Percentiles rank a stretch among this genome's conserved stretches.
These are phyloP conservation scores for Macrobrachium rosenbergii DNA, from an alignment of 1,140 invertebrate genomes.

Conservation along the genomic window DNA sequence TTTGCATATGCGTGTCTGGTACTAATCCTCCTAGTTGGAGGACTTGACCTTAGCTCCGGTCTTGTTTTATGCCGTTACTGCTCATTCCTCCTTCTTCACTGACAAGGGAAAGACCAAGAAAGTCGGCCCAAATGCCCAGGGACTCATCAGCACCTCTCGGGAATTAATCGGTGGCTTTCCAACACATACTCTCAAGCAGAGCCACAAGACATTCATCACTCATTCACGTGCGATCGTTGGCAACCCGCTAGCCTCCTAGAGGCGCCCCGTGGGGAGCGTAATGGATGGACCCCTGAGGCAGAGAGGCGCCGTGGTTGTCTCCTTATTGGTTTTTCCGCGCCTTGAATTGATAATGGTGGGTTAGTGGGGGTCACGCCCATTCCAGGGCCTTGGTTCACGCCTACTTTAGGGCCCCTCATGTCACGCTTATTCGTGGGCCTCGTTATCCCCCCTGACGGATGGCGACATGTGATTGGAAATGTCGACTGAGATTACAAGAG, in stretches of 20 bases:
- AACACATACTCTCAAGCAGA: slow-evolving; percentile 32
- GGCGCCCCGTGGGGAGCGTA: slow-evolving; percentile 61
- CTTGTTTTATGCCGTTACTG: slow-evolving; percentile 50
- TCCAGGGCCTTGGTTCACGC: slow-evolving; percentile 48
- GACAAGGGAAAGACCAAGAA: slow-evolving; percentile 32
- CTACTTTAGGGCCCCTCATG: slow-evolving; percentile 38
- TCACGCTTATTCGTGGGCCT: slow-evolving; percentile 52
- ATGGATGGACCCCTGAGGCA: slow-evolving; percentile 61
- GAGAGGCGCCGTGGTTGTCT: slow-evolving; percentile 61
- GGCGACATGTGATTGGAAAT: slow-evolving; percentile 38
- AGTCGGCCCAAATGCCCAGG: slow-evolving; percentile 40
- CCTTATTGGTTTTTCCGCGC: slow-evolving; percentile 64
- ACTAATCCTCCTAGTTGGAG: slow-evolving; percentile 19
- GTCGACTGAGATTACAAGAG: slow-evolving; percentile 25
- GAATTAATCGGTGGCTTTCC: slow-evolving; percentile 52
- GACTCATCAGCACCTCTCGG: slow-evolving; percentile 57
- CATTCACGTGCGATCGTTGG: slow-evolving; percentile 53
- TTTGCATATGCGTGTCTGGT: slow-evolving; percentile 56
- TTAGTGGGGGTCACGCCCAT: slow-evolving; percentile 61
- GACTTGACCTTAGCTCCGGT: slow-evolving; percentile 16
- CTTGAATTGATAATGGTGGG: slow-evolving; percentile 63
- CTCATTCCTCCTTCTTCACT: slow-evolving; percentile 40
- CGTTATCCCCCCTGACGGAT: slow-evolving; percentile 46
- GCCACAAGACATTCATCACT: slow-evolving; percentile 34
- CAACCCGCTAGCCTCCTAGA: slow-evolving; percentile 45